These are phyloP conservation scores for Martes martes DNA, from an alignment of 2,113 vertebrate species.

Conservation along the genomic window DNA sequence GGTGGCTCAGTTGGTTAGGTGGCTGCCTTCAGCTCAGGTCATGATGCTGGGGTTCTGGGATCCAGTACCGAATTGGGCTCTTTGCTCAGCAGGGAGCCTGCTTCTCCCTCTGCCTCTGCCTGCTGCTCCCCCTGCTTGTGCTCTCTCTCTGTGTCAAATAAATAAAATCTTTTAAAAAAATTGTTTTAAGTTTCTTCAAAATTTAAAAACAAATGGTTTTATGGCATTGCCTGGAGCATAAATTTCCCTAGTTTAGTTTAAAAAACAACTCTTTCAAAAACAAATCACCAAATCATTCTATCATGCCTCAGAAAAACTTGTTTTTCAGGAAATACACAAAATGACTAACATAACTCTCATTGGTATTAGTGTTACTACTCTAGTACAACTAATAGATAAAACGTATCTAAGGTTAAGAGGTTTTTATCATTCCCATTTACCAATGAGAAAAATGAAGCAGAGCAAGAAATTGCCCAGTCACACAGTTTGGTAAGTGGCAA, in stretches of 20 bases:
- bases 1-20: no score
- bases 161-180: no score
- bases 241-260: background rate
- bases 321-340: conserved; percentile 3
- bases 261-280: background rate
- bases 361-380: background rate
- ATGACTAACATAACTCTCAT: background rate
- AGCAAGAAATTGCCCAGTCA: background rate
- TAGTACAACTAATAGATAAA: background rate
- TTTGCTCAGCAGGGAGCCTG: no score
- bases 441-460: background rate
- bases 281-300: background rate
- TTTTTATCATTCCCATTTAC: background rate
- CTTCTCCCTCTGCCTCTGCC: no score
- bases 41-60: no score
- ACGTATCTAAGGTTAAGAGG: background rate
- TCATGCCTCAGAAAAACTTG: background rate
- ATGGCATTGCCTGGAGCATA: background rate
- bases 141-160: no score
- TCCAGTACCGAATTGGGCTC: no score
- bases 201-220: background rate
- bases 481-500: background rate
- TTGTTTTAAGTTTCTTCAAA: background rate
- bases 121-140: no score
- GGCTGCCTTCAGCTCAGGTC: no score